Conservation (phyloP, 2,888 invertebrate genomes). For the Peribatodes rhomboidaria region DNA sequence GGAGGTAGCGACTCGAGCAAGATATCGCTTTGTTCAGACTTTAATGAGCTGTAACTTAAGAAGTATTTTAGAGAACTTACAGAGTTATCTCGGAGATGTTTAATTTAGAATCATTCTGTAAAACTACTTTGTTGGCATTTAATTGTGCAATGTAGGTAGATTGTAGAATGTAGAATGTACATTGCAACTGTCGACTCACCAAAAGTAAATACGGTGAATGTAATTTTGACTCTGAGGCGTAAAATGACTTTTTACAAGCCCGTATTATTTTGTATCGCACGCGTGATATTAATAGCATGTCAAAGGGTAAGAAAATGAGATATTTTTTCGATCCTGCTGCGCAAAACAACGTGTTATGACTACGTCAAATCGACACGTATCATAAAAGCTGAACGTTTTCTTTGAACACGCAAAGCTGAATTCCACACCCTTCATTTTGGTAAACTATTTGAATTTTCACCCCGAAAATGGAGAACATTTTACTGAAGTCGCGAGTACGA, state of each 20-base stretch:
- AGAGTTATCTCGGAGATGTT: slow-evolving; percentile 26
- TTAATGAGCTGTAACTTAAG: slow-evolving; percentile 41
- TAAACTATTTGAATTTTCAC: slow-evolving; percentile 74
- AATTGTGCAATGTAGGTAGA: no score
- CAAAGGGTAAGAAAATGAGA: slow-evolving; percentile 41
- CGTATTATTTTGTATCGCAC: background rate
- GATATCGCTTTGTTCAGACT: slow-evolving; percentile 39
- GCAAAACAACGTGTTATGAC: slow-evolving; percentile 60
- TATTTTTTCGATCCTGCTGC: slow-evolving; percentile 41
- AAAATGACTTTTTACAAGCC: slow-evolving; percentile 3
- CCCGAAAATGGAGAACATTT: slow-evolving; percentile 58
- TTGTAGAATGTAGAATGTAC: background rate
- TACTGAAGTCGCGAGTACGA: slow-evolving; percentile 66
- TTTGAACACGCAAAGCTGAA: slow-evolving; percentile 56
- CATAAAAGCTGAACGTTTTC: slow-evolving; percentile 58
- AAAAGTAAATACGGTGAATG: background rate
- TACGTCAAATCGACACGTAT: slow-evolving; percentile 60
- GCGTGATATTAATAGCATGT: slow-evolving; percentile 32
- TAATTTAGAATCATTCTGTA: background rate
- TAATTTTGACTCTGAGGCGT: background rate
- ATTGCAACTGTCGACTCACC: background rate
- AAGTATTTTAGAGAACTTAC: slow-evolving; percentile 29
- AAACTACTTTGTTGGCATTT: background rate
- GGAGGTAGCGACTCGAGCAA: slow-evolving; percentile 39
- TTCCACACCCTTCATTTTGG: slow-evolving; percentile 55